Evolutionary conservation across 1,140 invertebrate species (phyloP).

Genomic region (Zophobas atratus): DNA sequence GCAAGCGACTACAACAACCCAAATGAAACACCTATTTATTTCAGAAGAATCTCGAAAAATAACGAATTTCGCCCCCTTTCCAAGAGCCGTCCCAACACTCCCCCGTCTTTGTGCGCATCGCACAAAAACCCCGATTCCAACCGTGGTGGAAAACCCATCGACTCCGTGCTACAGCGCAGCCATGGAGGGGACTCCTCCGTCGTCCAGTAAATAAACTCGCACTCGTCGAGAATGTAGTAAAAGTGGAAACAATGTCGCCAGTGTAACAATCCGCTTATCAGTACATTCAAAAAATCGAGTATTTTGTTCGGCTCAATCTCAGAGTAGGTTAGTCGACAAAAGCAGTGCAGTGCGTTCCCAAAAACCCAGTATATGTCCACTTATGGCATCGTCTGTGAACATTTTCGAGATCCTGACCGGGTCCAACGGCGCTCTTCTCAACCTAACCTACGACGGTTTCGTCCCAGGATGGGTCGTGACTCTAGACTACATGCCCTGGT

Average conservation of each 20-base stretch:
- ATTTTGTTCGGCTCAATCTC: slow-evolving; percentile 66
- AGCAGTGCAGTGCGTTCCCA: slow-evolving; percentile 51
- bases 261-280: background rate
- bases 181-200: slow-evolving; percentile 25
- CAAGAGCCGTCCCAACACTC: too few relatives aligned
- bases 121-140: background rate
- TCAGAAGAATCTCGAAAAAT: too few relatives aligned
- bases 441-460: slow-evolving; percentile 48
- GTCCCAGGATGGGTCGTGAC: slow-evolving; percentile 57
- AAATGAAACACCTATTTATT: too few relatives aligned
- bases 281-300: background rate
- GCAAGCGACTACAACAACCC: too few relatives aligned
- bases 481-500: slow-evolving; percentile 62
- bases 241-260: slow-evolving; percentile 23
- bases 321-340: slow-evolving; percentile 67
- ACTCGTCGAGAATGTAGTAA: slow-evolving; percentile 27
- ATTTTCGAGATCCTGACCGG: slow-evolving; percentile 58
- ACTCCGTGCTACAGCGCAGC: background rate
- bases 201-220: slow-evolving; percentile 25
- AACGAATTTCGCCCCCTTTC: too few relatives aligned
- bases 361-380: slow-evolving; percentile 23
- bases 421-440: slow-evolving; percentile 53
- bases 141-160: slow-evolving; percentile 15
- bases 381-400: slow-evolving; percentile 56
- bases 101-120: too few relatives aligned